Base-by-base conservation (phyloP, 2,797 vertebrate genomes). In the Poecilia velifera region DNA sequence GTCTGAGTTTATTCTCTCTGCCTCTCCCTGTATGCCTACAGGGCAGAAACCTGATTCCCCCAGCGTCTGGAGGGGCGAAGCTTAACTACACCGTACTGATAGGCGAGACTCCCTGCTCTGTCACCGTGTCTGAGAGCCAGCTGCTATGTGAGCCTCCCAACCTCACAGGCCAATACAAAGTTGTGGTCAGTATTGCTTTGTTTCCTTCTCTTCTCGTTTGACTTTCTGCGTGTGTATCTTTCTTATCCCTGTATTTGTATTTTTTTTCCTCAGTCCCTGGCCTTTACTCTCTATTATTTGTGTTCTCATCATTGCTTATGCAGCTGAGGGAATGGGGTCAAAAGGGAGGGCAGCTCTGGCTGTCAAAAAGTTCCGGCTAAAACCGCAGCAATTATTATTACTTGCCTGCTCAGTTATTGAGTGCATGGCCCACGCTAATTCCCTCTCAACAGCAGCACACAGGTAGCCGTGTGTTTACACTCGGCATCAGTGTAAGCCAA, bases 71-170 rank as follows among this genome's bases (percentile, higher is more conserved):
- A 82, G 98, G 98, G 76, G 97, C 96, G 72, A 99, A 98, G 92
- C 96, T 99, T 74, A 99, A 99, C 96, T 99, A 99, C 96, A 98
- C 97, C 0, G 97, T 99, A 83, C 93, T 99, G 91, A 96, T 99
- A 0, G 98, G 98, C 51, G 98, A 99, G 77, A 99, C 97, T 0
- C 97, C 97, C 7, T 99, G 98, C 25, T 94, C 97, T 0, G 97
- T 99, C 90, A 99, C 98, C 0, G 96, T 99, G 86, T 99, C 98
- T 0, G 98, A 99, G 94, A 98, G 97, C 0, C 98, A 99, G 91
- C 96, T 99, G 88, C 97, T 99, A 39, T 99, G 98, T 0, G 98
- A 99, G 86, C 98, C 98, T 0, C 98, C 98, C 20, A 97, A 96
- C 87, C 97, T 99, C 91, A 99, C 95, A 0, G 98, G 98, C 13